These are phyloP conservation scores for Diplodus sargus DNA, from an alignment of 2,797 vertebrate species.

Conservation along the genomic window DNA sequence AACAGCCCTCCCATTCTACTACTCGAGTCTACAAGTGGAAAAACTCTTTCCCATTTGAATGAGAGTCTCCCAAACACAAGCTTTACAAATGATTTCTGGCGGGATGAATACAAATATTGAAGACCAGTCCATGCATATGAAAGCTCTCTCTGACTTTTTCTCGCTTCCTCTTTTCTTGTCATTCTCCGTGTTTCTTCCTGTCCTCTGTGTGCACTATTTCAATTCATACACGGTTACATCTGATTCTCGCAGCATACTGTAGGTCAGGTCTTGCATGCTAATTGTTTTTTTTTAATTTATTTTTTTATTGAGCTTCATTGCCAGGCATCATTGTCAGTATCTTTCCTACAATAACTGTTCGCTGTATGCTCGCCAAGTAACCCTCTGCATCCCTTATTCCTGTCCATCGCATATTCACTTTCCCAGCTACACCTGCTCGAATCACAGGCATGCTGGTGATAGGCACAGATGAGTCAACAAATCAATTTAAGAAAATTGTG, in stretches of 20 bases:
- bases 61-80: constrained; percentile 42
- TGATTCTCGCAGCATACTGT: constrained; percentile 19
- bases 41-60: constrained; percentile 43
- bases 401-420: constrained; percentile 19
- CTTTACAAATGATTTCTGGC: constrained; percentile 31
- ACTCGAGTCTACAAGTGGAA: constrained; percentile 37
- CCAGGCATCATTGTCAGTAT: constrained; percentile 30
- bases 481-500: constrained; percentile 43
- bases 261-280: constrained; percentile 22
- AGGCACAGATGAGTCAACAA: constrained; percentile 36
- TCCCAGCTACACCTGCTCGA: constrained; percentile 30
- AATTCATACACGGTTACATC: constrained; percentile 26
- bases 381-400: constrained; percentile 22
- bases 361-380: constrained; percentile 31
- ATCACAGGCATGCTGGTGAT: constrained; percentile 18
- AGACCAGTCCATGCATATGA: constrained; percentile 35
- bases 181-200: background rate
- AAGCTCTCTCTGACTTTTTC: constrained; percentile 2
- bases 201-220: constrained; percentile 18
- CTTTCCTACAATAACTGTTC: constrained; percentile 44
- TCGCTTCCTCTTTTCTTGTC: background rate
- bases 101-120: constrained; percentile 47
- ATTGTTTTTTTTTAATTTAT: constrained; percentile 7
- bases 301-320: constrained; percentile 9
- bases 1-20: constrained; percentile 34